A percentile compares a stretch with the other conserved stretches of the same genome.
Conservation (phyloP, 2,113 vertebrate genomes). For the Lethenteron reissneri region DNA sequence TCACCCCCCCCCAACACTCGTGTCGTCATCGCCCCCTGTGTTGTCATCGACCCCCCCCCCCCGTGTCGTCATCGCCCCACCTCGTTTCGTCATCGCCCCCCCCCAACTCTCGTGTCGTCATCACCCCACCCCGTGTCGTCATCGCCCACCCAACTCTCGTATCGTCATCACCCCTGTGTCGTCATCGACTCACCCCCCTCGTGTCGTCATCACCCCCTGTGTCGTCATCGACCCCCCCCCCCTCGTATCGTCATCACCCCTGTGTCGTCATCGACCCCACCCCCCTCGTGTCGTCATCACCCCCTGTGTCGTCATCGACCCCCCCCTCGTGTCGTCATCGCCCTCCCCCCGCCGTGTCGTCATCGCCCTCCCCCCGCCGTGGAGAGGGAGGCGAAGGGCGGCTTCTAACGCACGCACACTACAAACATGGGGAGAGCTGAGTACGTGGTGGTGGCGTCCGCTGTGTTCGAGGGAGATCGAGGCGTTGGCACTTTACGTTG, state of each 20-base stretch:
- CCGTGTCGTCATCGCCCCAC: neutral
- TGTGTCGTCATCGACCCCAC: neutral
- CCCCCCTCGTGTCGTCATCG: neutral
- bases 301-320: neutral
- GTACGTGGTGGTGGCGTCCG: too few species aligned
- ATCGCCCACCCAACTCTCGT: neutral
- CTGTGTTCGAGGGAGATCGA: too few species aligned
- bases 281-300: neutral
- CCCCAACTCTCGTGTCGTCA: neutral
- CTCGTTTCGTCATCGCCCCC: neutral
- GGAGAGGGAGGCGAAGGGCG: too few species aligned
- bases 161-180: neutral
- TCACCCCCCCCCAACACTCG: too few species aligned
- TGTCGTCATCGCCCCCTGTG: too few species aligned
- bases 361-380: neutral
- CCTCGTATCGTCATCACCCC: neutral
- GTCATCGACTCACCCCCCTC: neutral
- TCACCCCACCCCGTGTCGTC: neutral
- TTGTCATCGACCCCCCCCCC: neutral
- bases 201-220: neutral
- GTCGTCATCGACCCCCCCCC: neutral
- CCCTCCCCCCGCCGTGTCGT: neutral
- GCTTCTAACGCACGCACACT: too few species aligned
- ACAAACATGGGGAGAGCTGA: too few species aligned
- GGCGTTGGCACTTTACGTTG: too few species aligned